Conservation (phyloP, 64 coral and sea anemone species). For the Dendronephthya gigantea region DNA sequence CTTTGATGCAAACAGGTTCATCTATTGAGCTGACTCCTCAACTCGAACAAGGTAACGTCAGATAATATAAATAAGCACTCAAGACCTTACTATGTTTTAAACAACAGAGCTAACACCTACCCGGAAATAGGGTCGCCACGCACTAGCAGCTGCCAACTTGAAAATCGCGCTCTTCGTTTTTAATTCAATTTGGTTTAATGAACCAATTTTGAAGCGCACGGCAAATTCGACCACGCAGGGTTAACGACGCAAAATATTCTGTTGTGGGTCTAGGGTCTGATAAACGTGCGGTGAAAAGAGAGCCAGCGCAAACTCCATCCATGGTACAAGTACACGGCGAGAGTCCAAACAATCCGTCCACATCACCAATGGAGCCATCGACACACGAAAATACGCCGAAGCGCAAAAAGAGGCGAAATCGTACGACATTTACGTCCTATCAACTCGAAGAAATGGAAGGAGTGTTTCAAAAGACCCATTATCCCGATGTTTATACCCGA, state of each 20-base stretch:
- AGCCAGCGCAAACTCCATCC: slow-evolving; percentile 1
- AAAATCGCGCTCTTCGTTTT: slow-evolving; percentile 20
- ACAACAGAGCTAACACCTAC: slow-evolving; percentile 5
- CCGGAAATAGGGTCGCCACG: slow-evolving; percentile 13
- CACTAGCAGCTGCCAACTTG: background rate
- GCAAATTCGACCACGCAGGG: background rate
- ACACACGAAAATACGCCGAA: slow-evolving; percentile 17
- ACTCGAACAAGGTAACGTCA: background rate
- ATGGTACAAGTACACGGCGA: slow-evolving; percentile 11
- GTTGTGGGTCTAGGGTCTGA: background rate
- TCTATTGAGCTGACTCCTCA: background rate
- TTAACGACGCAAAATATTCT: background rate
- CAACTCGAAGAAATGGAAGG: slow-evolving; percentile 84
- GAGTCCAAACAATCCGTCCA: background rate
- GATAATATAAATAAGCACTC: background rate
- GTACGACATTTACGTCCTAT: slow-evolving; percentile 68
- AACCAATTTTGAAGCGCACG: background rate
- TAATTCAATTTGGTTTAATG: background rate
- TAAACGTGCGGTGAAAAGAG: background rate
- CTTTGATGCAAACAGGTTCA: background rate
- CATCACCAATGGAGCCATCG: background rate
- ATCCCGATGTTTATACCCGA: slow-evolving; percentile 92
- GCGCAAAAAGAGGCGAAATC: slow-evolving; percentile 70
- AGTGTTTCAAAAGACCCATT: slow-evolving; percentile 94
- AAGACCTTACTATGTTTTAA: background rate